Conservation (phyloP, 2,888 invertebrate species). For the Leucoma salicis region DNA sequence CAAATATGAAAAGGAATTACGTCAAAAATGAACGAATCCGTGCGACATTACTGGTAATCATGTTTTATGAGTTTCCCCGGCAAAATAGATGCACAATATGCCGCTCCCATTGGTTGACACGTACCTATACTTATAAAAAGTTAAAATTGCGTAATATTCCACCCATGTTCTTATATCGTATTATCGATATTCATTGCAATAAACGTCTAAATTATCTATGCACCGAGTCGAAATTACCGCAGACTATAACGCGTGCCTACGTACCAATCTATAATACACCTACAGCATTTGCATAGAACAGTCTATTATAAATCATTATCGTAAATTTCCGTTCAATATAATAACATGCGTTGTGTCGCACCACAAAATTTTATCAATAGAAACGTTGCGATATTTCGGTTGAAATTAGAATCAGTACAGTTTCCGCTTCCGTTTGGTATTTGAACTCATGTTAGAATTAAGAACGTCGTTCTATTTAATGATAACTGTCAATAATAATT, state of each 20-base stretch:
- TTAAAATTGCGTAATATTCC: conserved; percentile 58
- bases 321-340: conserved; percentile 78
- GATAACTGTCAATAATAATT: conserved; percentile 56
- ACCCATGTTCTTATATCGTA: conserved; percentile 35
- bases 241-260: conserved; percentile 3
- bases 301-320: conserved; percentile 68
- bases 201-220: conserved; percentile 33
- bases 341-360: conserved; percentile 57
- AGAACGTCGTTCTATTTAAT: conserved; percentile 64
- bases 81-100: conserved; percentile 58
- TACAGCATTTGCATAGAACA: conserved; percentile 50
- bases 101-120: conserved; percentile 52
- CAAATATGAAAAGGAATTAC: conserved; percentile 46
- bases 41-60: conserved; percentile 69
- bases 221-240: conserved; percentile 23
- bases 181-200: conserved; percentile 41
- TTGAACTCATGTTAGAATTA: conserved; percentile 70
- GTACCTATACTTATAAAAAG: conserved; percentile 62
- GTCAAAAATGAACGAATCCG: conserved; percentile 59
- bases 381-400: conserved; percentile 76
- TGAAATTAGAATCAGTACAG: conserved; percentile 80
- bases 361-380: conserved; percentile 77
- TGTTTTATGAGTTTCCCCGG: conserved; percentile 71
- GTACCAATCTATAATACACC: background rate
- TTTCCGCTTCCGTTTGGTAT: conserved; percentile 82